Conservation (phyloP, 2,113 vertebrate species). For the Prolemur simus region DNA sequence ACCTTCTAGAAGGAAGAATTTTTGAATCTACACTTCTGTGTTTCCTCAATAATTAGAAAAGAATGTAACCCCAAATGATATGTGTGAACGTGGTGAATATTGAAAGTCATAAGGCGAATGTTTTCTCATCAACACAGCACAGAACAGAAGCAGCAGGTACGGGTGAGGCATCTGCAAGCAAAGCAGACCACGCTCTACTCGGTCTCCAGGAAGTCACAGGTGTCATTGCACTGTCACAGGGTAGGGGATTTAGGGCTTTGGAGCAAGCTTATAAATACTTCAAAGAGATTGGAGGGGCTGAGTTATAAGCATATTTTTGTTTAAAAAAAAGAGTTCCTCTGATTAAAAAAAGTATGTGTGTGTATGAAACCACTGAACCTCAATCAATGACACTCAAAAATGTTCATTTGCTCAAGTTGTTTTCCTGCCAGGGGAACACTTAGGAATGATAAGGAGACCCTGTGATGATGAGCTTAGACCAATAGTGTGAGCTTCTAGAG, state of each 20-base stretch:
- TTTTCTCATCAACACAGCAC: not conserved
- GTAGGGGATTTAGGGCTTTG: not conserved
- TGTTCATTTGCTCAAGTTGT: not conserved
- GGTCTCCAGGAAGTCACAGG: not conserved
- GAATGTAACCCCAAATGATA: not conserved
- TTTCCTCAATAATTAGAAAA: not conserved
- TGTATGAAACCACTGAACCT: not conserved
- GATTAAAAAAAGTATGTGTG: not conserved
- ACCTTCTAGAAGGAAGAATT: not conserved
- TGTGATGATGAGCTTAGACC: not conserved
- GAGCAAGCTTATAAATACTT: not conserved
- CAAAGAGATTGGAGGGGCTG: not conserved
- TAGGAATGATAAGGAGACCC: not conserved
- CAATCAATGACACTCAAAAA: not conserved
- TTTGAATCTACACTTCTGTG: not conserved
- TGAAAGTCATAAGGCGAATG: not conserved
- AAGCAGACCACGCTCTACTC: not conserved
- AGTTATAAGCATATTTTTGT: not conserved
- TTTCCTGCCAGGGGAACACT: not conserved
- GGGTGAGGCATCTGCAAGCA: not conserved
- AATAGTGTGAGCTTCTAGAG: not conserved
- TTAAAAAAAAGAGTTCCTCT: not conserved
- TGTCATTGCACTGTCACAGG: not conserved
- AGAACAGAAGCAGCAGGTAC: not conserved
- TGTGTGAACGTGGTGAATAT: not conserved